Evolutionary conservation across 2,888 invertebrate genomes (phyloP), one percentile per base, ranked within the genome.

Genomic region (Pegoplata infirma): DNA sequence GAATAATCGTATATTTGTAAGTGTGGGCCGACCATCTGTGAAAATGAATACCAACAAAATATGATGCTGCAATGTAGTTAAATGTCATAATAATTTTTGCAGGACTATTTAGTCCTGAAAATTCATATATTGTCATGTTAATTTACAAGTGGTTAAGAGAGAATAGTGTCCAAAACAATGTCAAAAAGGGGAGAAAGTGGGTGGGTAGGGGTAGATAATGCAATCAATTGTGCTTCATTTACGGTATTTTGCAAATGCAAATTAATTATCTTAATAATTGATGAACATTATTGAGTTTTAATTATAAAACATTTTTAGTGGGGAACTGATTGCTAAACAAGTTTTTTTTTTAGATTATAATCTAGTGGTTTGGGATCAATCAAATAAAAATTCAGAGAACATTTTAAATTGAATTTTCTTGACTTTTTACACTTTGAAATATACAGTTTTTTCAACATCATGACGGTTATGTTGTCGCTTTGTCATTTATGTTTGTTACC

Each of bases 161-260:
- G n/a, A 12, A n/a, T 10, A 23, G 1, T 19, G 51, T 10, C n/a
- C n/a, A 51, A 23, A 19, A 21, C 36, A 40, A 40, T n/a, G 14
- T 46, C 36, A 3, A 19, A 16, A 32, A 3, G 4, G 21, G 36
- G 28, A n/a, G n/a, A n/a, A n/a, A n/a, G n/a, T n/a, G n/a, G n/a
- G n/a, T n/a, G n/a, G n/a, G n/a, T n/a, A n/a, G n/a, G n/a, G n/a
- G n/a, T n/a, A n/a, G n/a, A 40, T 79, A 79, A 79, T 75, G 61
- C 56, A 79, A 79, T 79, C 75, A 79, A 72, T 79, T 79, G 66
- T 44, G 71, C 75, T 79, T 79, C 75, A 75, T 75, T 75, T 75
- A 56, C 32, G 69, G 64, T 69, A 74, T 61, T 74, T 79, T 67
- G 59, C 32, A 55, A 66, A 75, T 64, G 28, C 19, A 56, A 67